phyloP scores from a whole-genome alignment of 2,888 invertebrate genomes.

The Stratiomys singularior region DNA sequence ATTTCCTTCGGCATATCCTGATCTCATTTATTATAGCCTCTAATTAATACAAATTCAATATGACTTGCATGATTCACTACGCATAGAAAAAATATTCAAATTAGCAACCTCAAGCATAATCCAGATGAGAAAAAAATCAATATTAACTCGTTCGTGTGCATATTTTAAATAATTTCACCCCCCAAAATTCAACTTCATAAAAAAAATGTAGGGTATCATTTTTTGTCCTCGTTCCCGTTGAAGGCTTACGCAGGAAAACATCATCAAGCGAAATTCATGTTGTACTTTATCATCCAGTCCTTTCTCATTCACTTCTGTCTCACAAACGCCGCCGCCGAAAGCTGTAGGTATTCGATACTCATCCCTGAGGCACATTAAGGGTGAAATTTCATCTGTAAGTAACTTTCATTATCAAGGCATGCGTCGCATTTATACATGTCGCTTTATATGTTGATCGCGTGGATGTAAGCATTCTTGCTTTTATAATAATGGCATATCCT shows the following conservation, averaged over 20 bases:
- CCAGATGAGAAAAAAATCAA: not conserved
- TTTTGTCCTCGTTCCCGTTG: not conserved
- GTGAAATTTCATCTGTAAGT: constrained; percentile 31
- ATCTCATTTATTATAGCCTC: no score
- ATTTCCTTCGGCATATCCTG: no score
- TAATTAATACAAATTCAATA: no score
- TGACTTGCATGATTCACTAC: no score
- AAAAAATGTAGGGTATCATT: constrained; percentile 5
- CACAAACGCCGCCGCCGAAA: not conserved
- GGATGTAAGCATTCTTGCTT: constrained; percentile 14
- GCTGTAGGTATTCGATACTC: constrained; percentile 27
- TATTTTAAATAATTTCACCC: not conserved
- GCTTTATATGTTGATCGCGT: constrained; percentile 40
- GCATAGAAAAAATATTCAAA: no score
- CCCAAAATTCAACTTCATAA: not conserved
- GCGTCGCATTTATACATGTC: not conserved
- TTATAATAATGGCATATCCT: constrained; percentile 1
- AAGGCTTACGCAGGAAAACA: not conserved
- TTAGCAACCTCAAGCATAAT: no score
- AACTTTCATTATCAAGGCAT: constrained; percentile 39
- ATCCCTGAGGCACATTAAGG: constrained; percentile 41
- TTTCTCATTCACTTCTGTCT: not conserved
- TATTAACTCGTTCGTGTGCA: not conserved
- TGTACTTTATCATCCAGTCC: not conserved
- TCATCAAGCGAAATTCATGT: not conserved